Evolutionary conservation across 2,888 invertebrate species (phyloP).

Genomic region (Zootermopsis nevadensis): DNA sequence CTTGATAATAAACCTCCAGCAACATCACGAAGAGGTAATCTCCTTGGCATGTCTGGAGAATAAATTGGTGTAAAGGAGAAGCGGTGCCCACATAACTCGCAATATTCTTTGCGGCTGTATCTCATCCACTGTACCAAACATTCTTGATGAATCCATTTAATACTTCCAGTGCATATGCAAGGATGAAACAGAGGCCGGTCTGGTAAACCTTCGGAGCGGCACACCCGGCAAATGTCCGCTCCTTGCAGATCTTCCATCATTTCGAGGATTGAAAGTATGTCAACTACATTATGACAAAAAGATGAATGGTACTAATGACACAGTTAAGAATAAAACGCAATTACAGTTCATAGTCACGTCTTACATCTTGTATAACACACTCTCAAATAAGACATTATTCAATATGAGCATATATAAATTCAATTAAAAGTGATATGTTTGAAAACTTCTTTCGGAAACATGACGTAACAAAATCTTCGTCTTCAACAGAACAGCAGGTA

Average conservation of each 20-base stretch:
- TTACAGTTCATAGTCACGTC: not conserved
- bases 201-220: conserved; percentile 91
- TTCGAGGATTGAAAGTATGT: conserved; percentile 12
- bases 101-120: conserved; percentile 98
- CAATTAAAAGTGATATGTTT: too few species aligned
- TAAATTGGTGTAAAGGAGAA: conserved; percentile 99
- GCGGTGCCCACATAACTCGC: conserved; percentile 96
- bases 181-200: conserved; percentile 97
- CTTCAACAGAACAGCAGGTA: not conserved
- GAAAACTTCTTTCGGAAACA: too few species aligned
- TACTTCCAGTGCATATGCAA: conserved; percentile 98
- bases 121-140: conserved; percentile 99
- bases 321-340: not conserved
- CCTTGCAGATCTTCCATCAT: conserved; percentile 69
- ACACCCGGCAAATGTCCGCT: conserved; percentile 97
- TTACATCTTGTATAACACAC: too few species aligned
- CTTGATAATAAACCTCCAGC: conserved; percentile 90
- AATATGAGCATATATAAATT: too few species aligned
- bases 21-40: conserved; percentile 93
- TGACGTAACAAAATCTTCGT: not conserved
- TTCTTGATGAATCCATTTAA: conserved; percentile 99
- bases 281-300: not conserved
- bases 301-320: not conserved
- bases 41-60: conserved; percentile 99
- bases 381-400: too few species aligned